phyloP scores from a whole-genome alignment of 1,140 invertebrate species.

The Drosophila simulans region DNA sequence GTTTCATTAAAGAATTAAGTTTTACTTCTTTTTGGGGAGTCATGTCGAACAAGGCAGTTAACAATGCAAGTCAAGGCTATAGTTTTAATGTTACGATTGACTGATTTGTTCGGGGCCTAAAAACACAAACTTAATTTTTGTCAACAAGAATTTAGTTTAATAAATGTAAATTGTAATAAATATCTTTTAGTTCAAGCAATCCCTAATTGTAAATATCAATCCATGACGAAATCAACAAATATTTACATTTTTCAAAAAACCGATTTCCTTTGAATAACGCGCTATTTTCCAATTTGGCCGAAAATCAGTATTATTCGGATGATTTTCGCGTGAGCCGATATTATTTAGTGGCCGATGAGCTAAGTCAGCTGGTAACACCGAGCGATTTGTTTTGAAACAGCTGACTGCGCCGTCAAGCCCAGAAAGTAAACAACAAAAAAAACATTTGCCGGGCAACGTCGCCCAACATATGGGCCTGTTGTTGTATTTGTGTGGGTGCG shows the following conservation, averaged over 20 bases:
- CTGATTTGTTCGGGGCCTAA: too few relatives aligned
- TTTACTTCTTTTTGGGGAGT: neutral
- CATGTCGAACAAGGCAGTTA: neutral
- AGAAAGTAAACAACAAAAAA: constrained; percentile 56
- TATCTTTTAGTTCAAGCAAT: too few relatives aligned
- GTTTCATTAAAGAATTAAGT: neutral
- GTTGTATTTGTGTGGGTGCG: constrained; percentile 1
- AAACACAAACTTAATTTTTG: too few relatives aligned
- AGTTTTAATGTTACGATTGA: too few relatives aligned
- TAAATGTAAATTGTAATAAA: too few relatives aligned
- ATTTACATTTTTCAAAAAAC: neutral
- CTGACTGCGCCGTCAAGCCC: constrained; percentile 6
- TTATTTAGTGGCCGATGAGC: neutral
- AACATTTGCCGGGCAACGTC: constrained; percentile 34
- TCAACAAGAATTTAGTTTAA: too few relatives aligned
- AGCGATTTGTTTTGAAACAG: constrained; percentile 17
- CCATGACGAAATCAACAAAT: neutral
- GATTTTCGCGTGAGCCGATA: neutral
- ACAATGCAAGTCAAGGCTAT: neutral
- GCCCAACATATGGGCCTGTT: constrained; percentile 1
- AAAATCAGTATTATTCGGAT: neutral
- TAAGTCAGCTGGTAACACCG: neutral
- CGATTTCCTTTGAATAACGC: neutral
- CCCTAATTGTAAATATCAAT: too few relatives aligned
- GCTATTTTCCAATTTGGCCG: neutral